These are phyloP conservation scores for Planiliza haematocheilus DNA, from an alignment of 2,113 vertebrate species.

Conservation along the genomic window DNA sequence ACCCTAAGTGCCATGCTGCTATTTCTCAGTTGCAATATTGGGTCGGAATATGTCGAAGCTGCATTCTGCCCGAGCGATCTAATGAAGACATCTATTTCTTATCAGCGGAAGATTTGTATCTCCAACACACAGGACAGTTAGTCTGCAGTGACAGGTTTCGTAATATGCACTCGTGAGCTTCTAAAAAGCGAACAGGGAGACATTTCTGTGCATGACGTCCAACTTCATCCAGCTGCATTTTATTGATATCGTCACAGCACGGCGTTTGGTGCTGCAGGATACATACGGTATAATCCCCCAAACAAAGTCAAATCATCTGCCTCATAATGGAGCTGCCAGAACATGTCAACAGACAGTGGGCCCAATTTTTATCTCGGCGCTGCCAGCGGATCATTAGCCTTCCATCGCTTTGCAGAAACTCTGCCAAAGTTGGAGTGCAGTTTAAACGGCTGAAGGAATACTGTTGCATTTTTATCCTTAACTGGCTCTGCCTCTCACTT, in stretches of 20 bases:
- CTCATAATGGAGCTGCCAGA: slow-evolving; percentile 72
- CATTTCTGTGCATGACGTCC: slow-evolving; percentile 53
- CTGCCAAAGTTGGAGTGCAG: slow-evolving; percentile 56
- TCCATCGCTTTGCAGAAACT: slow-evolving; percentile 60
- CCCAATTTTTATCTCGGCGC: slow-evolving; percentile 63
- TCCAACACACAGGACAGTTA: not conserved
- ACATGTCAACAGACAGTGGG: slow-evolving; percentile 70
- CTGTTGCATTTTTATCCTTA: slow-evolving; percentile 41
- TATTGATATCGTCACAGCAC: slow-evolving; percentile 69
- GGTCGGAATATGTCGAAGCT: slow-evolving; percentile 39
- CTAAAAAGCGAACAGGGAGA: slow-evolving; percentile 26
- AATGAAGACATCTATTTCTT: slow-evolving; percentile 44
- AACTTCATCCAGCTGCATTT: slow-evolving; percentile 49
- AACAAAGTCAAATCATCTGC: slow-evolving; percentile 66
- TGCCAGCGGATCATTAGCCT: slow-evolving; percentile 71
- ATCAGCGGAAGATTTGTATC: slow-evolving; percentile 46
- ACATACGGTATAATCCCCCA: slow-evolving; percentile 55
- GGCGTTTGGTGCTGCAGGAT: slow-evolving; percentile 63
- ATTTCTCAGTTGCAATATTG: slow-evolving; percentile 39
- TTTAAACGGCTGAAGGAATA: slow-evolving; percentile 53
- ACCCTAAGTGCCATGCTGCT: not conserved
- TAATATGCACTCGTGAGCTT: slow-evolving; percentile 24
- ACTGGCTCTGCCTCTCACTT: slow-evolving; percentile 25
- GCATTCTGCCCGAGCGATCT: slow-evolving; percentile 31
- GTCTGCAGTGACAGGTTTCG: slow-evolving; percentile 11